Conservation (phyloP, 2,113 vertebrate genomes). For the Phoxinus phoxinus region DNA sequence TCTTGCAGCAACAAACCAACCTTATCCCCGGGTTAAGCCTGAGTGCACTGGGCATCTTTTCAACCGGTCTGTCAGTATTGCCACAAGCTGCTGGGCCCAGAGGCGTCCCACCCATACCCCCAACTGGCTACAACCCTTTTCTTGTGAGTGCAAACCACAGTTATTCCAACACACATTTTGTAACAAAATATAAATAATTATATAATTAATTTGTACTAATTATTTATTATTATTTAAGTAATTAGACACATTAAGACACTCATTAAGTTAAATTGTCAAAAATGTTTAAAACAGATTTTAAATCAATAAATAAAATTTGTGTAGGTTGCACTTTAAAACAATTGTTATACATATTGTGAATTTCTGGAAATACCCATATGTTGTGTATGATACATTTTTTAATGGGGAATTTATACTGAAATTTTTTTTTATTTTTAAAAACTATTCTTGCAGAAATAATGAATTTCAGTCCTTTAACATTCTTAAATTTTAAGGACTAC, state of each 20-base stretch:
- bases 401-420: not conserved
- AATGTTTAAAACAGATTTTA: not conserved
- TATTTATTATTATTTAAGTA: not conserved
- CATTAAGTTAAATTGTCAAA: not conserved
- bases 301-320: not conserved
- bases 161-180: not conserved
- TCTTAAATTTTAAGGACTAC: not conserved
- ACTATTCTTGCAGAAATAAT: not conserved
- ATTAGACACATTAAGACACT: not conserved
- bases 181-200: not conserved
- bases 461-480: not conserved
- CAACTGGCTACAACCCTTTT: slow-evolving; percentile 84
- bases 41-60: slow-evolving; percentile 93
- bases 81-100: slow-evolving; percentile 80
- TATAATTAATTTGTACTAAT: not conserved
- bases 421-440: not conserved
- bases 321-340: not conserved
- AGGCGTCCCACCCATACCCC: slow-evolving; percentile 72
- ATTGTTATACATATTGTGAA: not conserved
- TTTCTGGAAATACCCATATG: not conserved
- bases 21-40: slow-evolving; percentile 94
- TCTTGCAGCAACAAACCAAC: slow-evolving; percentile 87
- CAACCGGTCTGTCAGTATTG: slow-evolving; percentile 85
- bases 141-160: slow-evolving; percentile 14
- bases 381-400: not conserved